Conservation (phyloP, 1,140 invertebrate species). For the Nautilus pompilius region DNA sequence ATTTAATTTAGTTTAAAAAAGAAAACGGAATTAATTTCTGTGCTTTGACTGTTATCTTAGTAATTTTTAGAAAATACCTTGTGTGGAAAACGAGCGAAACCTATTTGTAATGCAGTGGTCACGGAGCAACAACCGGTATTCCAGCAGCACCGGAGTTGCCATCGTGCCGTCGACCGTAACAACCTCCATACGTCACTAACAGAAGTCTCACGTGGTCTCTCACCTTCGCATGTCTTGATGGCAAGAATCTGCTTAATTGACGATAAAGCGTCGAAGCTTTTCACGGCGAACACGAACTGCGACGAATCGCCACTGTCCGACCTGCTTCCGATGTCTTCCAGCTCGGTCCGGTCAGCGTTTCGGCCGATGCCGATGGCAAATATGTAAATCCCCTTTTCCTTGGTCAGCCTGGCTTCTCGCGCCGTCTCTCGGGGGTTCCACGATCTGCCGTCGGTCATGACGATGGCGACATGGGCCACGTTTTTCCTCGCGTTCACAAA, state of each 20-base stretch:
- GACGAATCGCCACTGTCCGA: slow-evolving; percentile 26
- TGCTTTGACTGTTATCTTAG: too few relatives aligned
- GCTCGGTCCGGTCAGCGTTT: slow-evolving; percentile 32
- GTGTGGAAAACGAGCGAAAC: too few relatives aligned
- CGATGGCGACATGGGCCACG: slow-evolving; percentile 30
- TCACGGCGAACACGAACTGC: slow-evolving; percentile 23
- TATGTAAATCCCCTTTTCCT: slow-evolving; percentile 31
- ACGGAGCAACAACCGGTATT: too few relatives aligned
- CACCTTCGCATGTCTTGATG: slow-evolving; percentile 20
- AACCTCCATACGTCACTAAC: too few relatives aligned
- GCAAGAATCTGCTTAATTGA: slow-evolving; percentile 31
- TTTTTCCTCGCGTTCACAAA: slow-evolving; percentile 19
- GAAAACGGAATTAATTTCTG: too few relatives aligned
- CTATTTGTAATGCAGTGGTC: too few relatives aligned
- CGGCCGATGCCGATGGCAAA: slow-evolving; percentile 46
- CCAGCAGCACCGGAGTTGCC: too few relatives aligned
- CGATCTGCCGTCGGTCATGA: slow-evolving; percentile 46
- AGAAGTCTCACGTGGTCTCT: too few relatives aligned
- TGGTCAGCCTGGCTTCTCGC: slow-evolving; percentile 29
- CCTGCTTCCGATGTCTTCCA: slow-evolving; percentile 38
- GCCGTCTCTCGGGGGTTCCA: slow-evolving; percentile 22
- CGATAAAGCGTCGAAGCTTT: slow-evolving; percentile 26
- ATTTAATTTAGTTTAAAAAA: too few relatives aligned
- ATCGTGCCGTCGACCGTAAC: too few relatives aligned
- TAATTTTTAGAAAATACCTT: too few relatives aligned